Base-by-base conservation (phyloP, 2,888 invertebrate species). In the Nomada hirtipes region DNA sequence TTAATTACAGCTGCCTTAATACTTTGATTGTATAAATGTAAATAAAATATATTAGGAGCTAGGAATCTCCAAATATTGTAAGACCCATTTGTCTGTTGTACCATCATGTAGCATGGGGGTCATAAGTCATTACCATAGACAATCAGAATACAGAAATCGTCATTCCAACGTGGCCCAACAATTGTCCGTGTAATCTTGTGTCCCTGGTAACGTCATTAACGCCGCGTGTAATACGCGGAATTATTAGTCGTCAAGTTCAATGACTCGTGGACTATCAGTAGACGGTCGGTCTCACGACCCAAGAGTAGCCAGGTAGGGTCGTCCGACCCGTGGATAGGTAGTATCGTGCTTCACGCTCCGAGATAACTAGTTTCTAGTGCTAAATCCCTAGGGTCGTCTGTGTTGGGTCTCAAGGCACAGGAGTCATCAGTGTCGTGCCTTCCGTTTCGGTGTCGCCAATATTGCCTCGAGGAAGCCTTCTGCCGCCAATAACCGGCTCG, bases 361-460 rank as follows among this genome's bases (percentile, higher is more conserved):
- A 65, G 65, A 68, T 80, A 80, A 79, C 72, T 67, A 72, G 67
- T 72, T 72, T 72, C 80, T 4, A 55, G n/a, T 15, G 72, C 23
- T 52, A 36, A 59, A 57, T 79, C 80, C 57, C 80, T 2, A 7
- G 61, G 44, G 80, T 80, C 44, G 23, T 57, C 67, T 47, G 79
- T 68, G 67, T 63, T 73, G 29, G 55, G 73, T 72, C 67, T 73
- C 80, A 36, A 63, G 67, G 61, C 67, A 29, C 73, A 72, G 20
- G 63, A 72, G 80, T 78, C 61, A 72, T 68, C 67, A 73, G 73
- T n/a, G 20, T 36, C 55, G 67, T 50, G 60, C 47, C 36, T 61
- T 55, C 23, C 71, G 65, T 55, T 36, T 26, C 65, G 23, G 18
- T 57, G 42, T 63, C n/a, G 44, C 50, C 72, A 36, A 80, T 68